phyloP scores from a whole-genome alignment of 2,113 vertebrate species.

The Trochalopteron elliotii region DNA sequence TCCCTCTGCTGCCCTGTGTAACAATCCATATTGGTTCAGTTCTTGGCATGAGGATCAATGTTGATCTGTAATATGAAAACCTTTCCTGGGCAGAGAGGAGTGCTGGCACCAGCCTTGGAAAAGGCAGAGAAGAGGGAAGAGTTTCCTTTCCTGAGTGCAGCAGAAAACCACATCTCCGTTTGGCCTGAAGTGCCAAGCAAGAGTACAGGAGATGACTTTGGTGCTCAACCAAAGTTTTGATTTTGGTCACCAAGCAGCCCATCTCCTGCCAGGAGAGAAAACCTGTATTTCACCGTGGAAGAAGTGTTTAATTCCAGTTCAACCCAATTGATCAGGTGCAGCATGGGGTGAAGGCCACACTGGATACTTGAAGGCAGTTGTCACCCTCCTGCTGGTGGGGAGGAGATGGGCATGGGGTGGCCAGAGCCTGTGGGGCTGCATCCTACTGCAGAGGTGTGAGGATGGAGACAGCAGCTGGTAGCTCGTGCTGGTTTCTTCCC shows the following conservation, averaged over 20 bases:
- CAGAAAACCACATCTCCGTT: not conserved
- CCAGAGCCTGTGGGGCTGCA: not conserved
- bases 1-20: not conserved
- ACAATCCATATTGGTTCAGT: not conserved
- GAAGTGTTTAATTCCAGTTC: not conserved
- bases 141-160: not conserved
- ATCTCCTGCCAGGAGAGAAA: not conserved
- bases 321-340: not conserved
- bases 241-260: not conserved
- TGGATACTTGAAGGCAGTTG: not conserved
- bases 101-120: not conserved
- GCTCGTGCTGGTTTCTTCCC: not conserved
- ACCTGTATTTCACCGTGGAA: not conserved
- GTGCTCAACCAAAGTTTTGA: not conserved
- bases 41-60: not conserved
- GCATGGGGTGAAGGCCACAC: not conserved
- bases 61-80: not conserved
- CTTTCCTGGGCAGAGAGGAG: not conserved
- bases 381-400: not conserved
- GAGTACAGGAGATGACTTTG: not conserved
- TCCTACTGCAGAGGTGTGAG: not conserved
- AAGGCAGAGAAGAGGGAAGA: not conserved
- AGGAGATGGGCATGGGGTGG: not conserved
- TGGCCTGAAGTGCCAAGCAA: not conserved
- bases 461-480: not conserved